A percentile compares a stretch with the other conserved stretches of the same genome.
Evolutionary conservation across 2,888 invertebrate genomes (phyloP).

Genomic region (Halictus quadricinctus): DNA sequence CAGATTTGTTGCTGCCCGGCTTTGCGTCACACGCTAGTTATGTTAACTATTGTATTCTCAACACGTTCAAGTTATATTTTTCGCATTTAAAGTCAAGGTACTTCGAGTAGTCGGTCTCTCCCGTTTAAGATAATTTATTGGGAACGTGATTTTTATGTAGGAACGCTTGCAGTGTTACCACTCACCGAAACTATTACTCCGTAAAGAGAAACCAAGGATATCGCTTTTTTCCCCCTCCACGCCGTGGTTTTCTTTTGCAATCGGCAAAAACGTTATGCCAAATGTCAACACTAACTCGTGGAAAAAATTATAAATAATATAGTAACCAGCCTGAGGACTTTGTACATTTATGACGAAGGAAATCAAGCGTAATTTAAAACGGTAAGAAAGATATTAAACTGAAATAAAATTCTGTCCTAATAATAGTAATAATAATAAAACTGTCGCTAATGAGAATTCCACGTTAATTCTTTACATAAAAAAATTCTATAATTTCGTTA

Average conservation of each 20-base stretch:
- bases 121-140: conserved; percentile 39
- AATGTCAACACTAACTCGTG: neutral
- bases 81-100: conserved; percentile 28
- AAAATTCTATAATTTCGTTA: neutral
- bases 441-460: no score
- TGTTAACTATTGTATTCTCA: conserved; percentile 15
- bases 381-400: neutral
- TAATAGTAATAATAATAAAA: no score
- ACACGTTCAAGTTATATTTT: conserved; percentile 26
- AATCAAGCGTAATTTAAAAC: neutral
- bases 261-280: neutral
- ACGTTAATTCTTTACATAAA: no score
- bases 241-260: neutral
- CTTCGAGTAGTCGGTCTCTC: neutral
- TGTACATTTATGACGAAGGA: neutral
- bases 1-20: neutral
- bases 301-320: neutral
- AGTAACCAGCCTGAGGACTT: neutral
- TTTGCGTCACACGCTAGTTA: conserved; percentile 11
- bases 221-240: neutral
- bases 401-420: neutral
- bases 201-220: conserved; percentile 34
- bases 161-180: conserved; percentile 12
- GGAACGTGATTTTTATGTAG: conserved; percentile 36
- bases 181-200: conserved; percentile 19